These are phyloP conservation scores for Dinoponera quadriceps DNA, from an alignment of 1,140 invertebrate species.

Conservation along the genomic window DNA sequence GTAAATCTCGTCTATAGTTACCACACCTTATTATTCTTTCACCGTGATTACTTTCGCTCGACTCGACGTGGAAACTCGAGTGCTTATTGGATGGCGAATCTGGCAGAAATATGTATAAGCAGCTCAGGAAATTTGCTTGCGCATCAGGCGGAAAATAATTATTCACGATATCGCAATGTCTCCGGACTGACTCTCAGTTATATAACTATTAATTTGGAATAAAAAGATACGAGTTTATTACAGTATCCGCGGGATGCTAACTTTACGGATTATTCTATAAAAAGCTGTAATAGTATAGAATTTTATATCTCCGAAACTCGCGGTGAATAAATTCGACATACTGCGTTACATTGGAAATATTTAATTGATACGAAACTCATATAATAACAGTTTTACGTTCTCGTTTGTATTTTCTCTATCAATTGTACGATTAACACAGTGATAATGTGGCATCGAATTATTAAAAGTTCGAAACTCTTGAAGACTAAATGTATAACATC, in stretches of 20 bases:
- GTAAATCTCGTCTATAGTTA: neutral
- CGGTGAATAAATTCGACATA: neutral
- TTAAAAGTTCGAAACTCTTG: constrained; percentile 4
- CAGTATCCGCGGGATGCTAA: neutral
- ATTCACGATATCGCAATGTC: constrained; percentile 24
- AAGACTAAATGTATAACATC: neutral
- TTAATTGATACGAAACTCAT: constrained; percentile 1
- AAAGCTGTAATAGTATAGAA: neutral
- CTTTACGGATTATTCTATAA: constrained; percentile 2
- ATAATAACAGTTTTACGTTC: neutral
- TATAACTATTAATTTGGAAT: constrained; percentile 19
- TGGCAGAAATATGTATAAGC: neutral
- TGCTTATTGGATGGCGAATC: neutral
- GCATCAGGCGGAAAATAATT: constrained; percentile 22
- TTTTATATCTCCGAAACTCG: neutral
- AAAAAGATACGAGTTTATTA: constrained; percentile 15
- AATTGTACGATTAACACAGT: neutral
- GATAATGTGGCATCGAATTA: neutral
- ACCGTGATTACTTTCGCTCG: neutral
- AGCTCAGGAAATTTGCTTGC: constrained; percentile 29
- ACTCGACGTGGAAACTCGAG: neutral
- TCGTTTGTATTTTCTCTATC: neutral
- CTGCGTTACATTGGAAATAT: neutral
- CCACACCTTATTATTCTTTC: constrained; percentile 23
- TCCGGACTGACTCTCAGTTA: neutral